Conservation (phyloP, 2,797 vertebrate species). For the Alca torda region DNA sequence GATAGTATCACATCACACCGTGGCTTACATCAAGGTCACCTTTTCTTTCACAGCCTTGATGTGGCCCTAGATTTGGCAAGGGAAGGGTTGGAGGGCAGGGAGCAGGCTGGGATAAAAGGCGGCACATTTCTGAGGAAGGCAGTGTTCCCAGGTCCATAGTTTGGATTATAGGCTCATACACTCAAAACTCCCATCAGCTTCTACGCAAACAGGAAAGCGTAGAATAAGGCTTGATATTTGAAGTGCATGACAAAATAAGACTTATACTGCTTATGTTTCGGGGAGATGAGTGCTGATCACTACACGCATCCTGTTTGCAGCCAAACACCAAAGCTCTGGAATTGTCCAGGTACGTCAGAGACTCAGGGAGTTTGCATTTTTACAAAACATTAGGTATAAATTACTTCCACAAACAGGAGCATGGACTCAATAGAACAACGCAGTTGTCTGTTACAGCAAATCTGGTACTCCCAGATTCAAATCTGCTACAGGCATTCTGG, state of each 20-base stretch:
- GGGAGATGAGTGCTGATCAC: not conserved
- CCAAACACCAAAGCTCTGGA: not conserved
- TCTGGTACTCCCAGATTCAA: conserved; percentile 16
- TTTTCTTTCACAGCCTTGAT: not conserved
- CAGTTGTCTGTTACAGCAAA: conserved; percentile 22
- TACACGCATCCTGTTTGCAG: not conserved
- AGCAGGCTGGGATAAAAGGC: not conserved
- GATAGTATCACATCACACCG: accelerated
- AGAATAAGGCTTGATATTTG: not conserved
- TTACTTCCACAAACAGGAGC: not conserved
- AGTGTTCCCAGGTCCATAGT: not conserved
- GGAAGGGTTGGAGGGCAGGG: not conserved
- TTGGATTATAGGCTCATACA: not conserved
- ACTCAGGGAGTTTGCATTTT: not conserved
- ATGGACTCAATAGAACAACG: not conserved
- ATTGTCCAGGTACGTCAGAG: not conserved
- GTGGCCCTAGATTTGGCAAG: not conserved
- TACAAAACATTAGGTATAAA: not conserved
- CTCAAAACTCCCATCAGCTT: not conserved
- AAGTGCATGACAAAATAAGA: not conserved
- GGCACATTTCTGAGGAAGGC: not conserved
- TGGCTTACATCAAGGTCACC: not conserved
- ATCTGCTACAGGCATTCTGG: conserved; percentile 33
- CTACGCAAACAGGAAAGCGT: not conserved
- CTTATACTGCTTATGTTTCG: not conserved